Evolutionary conservation across 2,113 vertebrate genomes (phyloP).

Genomic region (Ardeotis arabs): DNA sequence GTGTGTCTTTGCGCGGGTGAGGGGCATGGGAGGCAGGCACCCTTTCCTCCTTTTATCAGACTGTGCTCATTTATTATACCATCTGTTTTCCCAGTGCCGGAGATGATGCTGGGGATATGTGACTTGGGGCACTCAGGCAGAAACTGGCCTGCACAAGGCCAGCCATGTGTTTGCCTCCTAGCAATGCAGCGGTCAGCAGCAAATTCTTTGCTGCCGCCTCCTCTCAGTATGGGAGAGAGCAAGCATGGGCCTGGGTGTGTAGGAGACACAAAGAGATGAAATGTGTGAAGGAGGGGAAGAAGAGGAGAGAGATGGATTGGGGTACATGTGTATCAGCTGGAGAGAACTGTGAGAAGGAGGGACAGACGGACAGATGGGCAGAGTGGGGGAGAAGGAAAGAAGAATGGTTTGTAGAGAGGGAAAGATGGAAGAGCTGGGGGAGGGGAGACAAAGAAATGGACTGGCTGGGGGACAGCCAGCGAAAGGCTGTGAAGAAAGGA

Average conservation of each 20-base stretch:
- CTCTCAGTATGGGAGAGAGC: slow-evolving; percentile 57
- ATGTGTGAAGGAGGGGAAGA: not conserved
- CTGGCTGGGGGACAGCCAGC: not conserved
- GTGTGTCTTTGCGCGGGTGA: not conserved
- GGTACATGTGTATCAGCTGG: not conserved
- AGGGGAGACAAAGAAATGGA: not conserved
- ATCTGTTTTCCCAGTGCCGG: slow-evolving; percentile 73
- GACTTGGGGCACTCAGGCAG: slow-evolving; percentile 71
- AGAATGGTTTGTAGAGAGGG: not conserved
- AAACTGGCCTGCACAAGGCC: slow-evolving; percentile 72
- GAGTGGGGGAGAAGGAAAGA: not conserved
- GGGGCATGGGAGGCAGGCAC: slow-evolving; percentile 37
- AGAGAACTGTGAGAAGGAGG: not conserved
- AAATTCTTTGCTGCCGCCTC: slow-evolving; percentile 66
- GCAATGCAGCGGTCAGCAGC: slow-evolving; percentile 73
- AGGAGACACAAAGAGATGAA: slow-evolving; percentile 49
- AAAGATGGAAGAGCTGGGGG: not conserved
- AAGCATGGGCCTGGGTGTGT: slow-evolving; percentile 52
- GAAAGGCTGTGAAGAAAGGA: not conserved
- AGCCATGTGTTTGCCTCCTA: slow-evolving; percentile 72
- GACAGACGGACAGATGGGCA: not conserved
- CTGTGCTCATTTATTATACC: slow-evolving; percentile 60
- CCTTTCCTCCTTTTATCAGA: slow-evolving; percentile 52
- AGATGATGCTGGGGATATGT: slow-evolving; percentile 70
- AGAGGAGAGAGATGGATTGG: not conserved